These are phyloP conservation scores for Hydriomena furcata DNA, from an alignment of 2,888 invertebrate genomes.

Conservation along the genomic window DNA sequence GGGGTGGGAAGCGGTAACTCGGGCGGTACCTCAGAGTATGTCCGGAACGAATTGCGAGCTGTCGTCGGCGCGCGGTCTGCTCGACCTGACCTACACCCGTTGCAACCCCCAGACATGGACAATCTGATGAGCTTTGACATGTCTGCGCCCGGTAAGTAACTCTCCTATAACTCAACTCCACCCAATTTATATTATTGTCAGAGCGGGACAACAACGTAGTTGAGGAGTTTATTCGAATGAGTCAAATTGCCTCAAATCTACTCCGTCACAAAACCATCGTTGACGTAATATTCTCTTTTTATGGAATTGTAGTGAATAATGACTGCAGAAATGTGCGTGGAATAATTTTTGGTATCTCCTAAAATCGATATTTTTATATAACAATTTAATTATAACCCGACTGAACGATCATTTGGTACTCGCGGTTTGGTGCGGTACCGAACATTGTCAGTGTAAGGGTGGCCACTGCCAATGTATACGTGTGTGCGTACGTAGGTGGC, in stretches of 20 bases:
- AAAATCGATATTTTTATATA: slow-evolving; percentile 3
- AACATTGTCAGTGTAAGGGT: slow-evolving; percentile 18
- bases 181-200: neutral
- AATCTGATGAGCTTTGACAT: slow-evolving; percentile 88
- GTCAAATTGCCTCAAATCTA: slow-evolving; percentile 5
- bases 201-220: neutral
- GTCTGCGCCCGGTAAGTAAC: slow-evolving; percentile 82
- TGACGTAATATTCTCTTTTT: slow-evolving; percentile 7
- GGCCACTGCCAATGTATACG: slow-evolving; percentile 59
- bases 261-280: slow-evolving; percentile 19
- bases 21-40: slow-evolving; percentile 92
- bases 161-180: neutral
- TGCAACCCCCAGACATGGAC: slow-evolving; percentile 86
- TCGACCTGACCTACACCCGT: slow-evolving; percentile 75
- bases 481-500: slow-evolving; percentile 81
- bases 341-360: neutral
- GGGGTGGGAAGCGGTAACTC: slow-evolving; percentile 72
- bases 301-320: neutral
- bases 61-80: slow-evolving; percentile 93
- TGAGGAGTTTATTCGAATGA: slow-evolving; percentile 7
- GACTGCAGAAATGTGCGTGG: neutral
- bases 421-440: slow-evolving; percentile 18
- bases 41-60: slow-evolving; percentile 94
- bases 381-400: slow-evolving; percentile 11
- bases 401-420: slow-evolving; percentile 24